Conservation (phyloP, 1,140 invertebrate species). For the Holotrichia oblita region DNA sequence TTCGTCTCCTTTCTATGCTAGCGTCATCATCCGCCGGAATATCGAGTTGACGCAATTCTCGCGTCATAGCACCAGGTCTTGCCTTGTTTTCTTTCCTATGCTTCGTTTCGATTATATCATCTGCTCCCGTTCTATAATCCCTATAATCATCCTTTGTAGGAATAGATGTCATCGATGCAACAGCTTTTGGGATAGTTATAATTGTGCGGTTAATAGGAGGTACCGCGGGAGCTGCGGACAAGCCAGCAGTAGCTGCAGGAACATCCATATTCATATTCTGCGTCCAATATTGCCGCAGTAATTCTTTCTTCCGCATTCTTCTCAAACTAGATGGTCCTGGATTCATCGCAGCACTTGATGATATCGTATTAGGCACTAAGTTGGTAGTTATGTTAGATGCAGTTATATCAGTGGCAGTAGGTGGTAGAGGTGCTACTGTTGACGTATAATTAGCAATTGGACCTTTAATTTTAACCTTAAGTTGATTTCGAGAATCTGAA, state of each 20-base stretch:
- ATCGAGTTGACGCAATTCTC: conserved; percentile 68
- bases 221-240: conserved; percentile 66
- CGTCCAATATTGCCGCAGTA: conserved; percentile 84
- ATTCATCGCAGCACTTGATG: conserved; percentile 48
- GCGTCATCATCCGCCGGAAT: conserved; percentile 62
- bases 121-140: conserved; percentile 62
- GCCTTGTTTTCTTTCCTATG: conserved; percentile 69
- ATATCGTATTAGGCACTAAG: conserved; percentile 41
- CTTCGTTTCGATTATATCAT: conserved; percentile 72
- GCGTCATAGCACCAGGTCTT: conserved; percentile 61
- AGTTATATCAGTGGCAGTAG: conserved; percentile 57
- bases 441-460: conserved; percentile 82
- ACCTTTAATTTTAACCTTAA: conserved; percentile 92
- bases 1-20: conserved; percentile 61
- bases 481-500: conserved; percentile 80
- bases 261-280: conserved; percentile 88
- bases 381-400: conserved; percentile 53
- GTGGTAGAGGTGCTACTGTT: conserved; percentile 61
- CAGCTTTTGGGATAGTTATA: conserved; percentile 86
- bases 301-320: conserved; percentile 89
- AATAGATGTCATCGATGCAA: conserved; percentile 85
- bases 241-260: conserved; percentile 61
- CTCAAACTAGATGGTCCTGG: conserved; percentile 74
- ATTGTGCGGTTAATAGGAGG: conserved; percentile 74
- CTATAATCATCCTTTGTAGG: conserved; percentile 86